Percentiles rank a stretch among this genome's conserved stretches.
These are phyloP conservation scores for Hipposideros armiger DNA, from an alignment of 2,113 vertebrate species.

Conservation along the genomic window DNA sequence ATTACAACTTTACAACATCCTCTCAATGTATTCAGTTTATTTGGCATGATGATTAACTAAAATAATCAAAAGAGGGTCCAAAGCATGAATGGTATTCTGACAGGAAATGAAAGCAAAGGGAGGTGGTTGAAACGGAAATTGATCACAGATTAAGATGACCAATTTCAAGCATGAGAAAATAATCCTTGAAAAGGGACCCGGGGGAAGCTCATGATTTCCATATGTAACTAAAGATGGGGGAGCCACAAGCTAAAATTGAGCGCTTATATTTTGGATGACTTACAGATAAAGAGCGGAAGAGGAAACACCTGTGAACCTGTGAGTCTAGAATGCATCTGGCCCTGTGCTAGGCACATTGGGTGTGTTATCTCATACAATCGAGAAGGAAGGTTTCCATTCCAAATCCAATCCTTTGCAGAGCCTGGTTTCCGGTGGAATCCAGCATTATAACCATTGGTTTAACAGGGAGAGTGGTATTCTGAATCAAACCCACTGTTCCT, in stretches of 20 bases:
- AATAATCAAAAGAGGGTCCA: slow-evolving; percentile 60
- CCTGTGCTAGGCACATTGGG: not conserved
- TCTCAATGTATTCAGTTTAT: not conserved
- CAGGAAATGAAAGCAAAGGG: not conserved
- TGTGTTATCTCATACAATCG: not conserved
- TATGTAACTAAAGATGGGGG: slow-evolving; percentile 45
- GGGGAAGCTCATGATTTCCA: not conserved
- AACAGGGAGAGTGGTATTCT: not conserved
- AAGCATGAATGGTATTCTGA: not conserved
- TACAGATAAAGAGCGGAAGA: not conserved
- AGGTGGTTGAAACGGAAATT: not conserved
- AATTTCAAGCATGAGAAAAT: slow-evolving; percentile 5
- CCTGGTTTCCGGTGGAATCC: not conserved
- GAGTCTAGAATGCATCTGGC: not conserved
- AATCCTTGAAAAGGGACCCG: not conserved
- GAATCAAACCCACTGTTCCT: not conserved
- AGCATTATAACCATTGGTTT: not conserved
- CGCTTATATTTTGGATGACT: not conserved
- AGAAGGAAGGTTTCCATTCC: not conserved
- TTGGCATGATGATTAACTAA: slow-evolving; percentile 40
- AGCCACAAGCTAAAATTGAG: not conserved
- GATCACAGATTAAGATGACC: slow-evolving; percentile 18
- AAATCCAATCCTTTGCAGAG: not conserved
- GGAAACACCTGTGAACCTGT: not conserved
- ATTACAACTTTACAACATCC: not conserved